These are phyloP conservation scores for Amblyraja radiata DNA, from an alignment of 2,797 vertebrate species.

Conservation along the genomic window DNA sequence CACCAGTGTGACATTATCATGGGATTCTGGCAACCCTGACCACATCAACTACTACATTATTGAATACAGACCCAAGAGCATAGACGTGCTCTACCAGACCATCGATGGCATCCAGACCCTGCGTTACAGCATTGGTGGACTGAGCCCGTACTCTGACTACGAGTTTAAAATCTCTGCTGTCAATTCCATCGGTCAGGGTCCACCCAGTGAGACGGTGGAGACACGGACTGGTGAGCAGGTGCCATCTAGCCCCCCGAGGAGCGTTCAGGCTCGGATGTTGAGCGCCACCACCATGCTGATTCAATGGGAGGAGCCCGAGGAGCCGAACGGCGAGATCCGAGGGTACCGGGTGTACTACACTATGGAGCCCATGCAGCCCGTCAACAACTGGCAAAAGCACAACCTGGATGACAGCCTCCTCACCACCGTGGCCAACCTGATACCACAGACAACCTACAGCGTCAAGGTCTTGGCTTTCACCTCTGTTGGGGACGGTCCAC, in stretches of 20 bases:
- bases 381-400: slow-evolving; percentile 90
- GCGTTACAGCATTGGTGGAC: slow-evolving; percentile 92
- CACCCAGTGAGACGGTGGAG: slow-evolving; percentile 87
- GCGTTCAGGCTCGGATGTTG: slow-evolving; percentile 87
- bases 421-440: slow-evolving; percentile 85
- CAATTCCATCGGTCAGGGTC: slow-evolving; percentile 94
- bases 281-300: slow-evolving; percentile 93
- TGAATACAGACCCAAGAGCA: slow-evolving; percentile 88
- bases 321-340: slow-evolving; percentile 93
- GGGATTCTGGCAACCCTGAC: slow-evolving; percentile 97
- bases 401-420: slow-evolving; percentile 92
- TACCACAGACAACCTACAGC: slow-evolving; percentile 85
- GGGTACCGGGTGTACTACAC: slow-evolving; percentile 96
- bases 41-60: slow-evolving; percentile 93
- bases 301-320: slow-evolving; percentile 94
- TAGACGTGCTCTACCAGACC: slow-evolving; percentile 89
- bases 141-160: slow-evolving; percentile 95
- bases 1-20: slow-evolving; percentile 95
- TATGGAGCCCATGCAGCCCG: slow-evolving; percentile 81
- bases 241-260: slow-evolving; percentile 85
- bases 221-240: slow-evolving; percentile 91
- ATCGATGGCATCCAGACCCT: slow-evolving; percentile 95
- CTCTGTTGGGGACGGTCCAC: slow-evolving; percentile 91
- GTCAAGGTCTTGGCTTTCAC: slow-evolving; percentile 93
- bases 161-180: slow-evolving; percentile 92